Evolutionary conservation across 2,888 invertebrate species (phyloP), one percentile per base, ranked within the genome.

Genomic region (Philopedon plagiatum): DNA sequence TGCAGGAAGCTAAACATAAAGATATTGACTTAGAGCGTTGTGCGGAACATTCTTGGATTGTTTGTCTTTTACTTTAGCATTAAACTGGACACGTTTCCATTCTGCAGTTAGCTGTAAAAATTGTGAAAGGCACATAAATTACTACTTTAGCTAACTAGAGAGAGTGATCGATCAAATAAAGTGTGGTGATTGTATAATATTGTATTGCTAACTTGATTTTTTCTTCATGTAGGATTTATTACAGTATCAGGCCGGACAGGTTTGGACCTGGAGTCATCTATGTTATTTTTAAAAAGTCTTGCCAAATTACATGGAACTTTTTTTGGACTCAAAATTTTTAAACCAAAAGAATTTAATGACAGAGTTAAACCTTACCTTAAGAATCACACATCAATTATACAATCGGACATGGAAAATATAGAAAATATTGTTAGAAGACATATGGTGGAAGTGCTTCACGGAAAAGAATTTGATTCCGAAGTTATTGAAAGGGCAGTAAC

Each of bases 271-370:
- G 66, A 61, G 18, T 29, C 65, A 9, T 29, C 65, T 3, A 54
- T 67, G 21, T 15, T 39, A 5, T 13, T 71, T 18, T 23, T 71
- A 21, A 32, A 15, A 19, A 18, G 66, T 9, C 34, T 71, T 3
- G 71, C 62, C 7, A 54, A 66, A 15, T 49, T 71, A 23, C 71
- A 71, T 32, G 66, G 56, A 4, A 62, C 62, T 1, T 26, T 56
- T 32, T 11, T 62, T 5, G 71, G 54, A 3, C 32, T 66, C 8
- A 71, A 67, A 60, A 4, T 61, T n/a, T 11, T 46, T 2, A 26
- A 67, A 2, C 61, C 56, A 0, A 21, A 61, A 32, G 61, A 61
- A 8, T 71, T 71, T 32, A 60, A 66, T 1, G 26, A 51, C 13
- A 62, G 62, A 32, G 34, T 71, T 9, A 32, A 18, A 56, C 41